A percentile compares a stretch with the other conserved stretches of the same genome.
These are phyloP conservation scores for Phacellophora camtschatica DNA, from an alignment of 30 jellyfish, hydroid and myxozoan species.

Conservation along the genomic window DNA sequence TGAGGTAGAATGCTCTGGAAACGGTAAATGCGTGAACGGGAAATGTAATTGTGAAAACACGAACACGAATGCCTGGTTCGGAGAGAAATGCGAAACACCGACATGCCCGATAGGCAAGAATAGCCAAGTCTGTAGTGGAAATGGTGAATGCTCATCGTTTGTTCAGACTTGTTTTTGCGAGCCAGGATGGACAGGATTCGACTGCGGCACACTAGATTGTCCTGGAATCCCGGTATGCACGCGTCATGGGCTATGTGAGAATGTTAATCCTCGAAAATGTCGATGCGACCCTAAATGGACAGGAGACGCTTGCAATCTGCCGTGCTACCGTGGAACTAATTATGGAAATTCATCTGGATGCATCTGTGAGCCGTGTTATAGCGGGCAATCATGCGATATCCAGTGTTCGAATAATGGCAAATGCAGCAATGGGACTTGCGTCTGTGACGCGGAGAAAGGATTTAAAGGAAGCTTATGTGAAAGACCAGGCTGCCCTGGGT, in stretches of 20 bases:
- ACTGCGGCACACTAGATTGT: constrained; percentile 55
- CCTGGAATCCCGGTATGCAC: constrained; percentile 58
- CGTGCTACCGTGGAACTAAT: constrained; percentile 38
- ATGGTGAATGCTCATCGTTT: constrained; percentile 32
- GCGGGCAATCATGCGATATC: constrained; percentile 47
- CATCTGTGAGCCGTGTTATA: constrained; percentile 59
- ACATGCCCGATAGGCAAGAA: constrained; percentile 53
- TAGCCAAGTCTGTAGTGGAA: constrained; percentile 36
- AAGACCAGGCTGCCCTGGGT: constrained; percentile 60
- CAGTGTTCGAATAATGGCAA: constrained; percentile 55
- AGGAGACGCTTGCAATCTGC: constrained; percentile 47
- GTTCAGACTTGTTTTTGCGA: constrained; percentile 36
- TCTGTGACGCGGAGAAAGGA: constrained; percentile 51
- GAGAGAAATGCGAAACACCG: constrained; percentile 52
- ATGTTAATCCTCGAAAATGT: constrained; percentile 55
- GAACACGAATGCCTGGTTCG: constrained; percentile 47
- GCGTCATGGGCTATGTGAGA: constrained; percentile 41
- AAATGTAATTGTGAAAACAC: constrained; percentile 50
- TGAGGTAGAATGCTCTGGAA: constrained; percentile 60
- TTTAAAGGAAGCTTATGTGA: constrained; percentile 48
- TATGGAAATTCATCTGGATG: constrained; percentile 64
- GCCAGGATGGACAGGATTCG: constrained; percentile 73
- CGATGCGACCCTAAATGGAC: constrained; percentile 65
- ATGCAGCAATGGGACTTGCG: constrained; percentile 48
- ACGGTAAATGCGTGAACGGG: constrained; percentile 36